Base-by-base conservation (phyloP, 1,140 invertebrate genomes). In the Penaeus japonicus region DNA sequence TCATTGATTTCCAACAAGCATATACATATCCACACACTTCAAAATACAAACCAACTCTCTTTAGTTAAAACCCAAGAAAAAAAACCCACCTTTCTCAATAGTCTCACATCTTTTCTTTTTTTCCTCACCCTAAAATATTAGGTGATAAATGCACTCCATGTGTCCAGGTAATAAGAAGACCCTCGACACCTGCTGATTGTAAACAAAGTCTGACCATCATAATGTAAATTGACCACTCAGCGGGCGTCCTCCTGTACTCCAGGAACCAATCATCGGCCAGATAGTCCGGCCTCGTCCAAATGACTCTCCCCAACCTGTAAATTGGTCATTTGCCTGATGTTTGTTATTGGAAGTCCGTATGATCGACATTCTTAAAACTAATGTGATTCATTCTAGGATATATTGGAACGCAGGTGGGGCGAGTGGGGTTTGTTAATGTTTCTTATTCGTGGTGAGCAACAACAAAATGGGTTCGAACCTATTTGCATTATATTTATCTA, bases 301-400 rank as follows among this genome's bases (percentile, higher is more conserved):
- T 88, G 87, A 88, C 81, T 77, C 87, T 88, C 81, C 35, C 59
- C 53, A 84, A 83, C 80, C 79, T 65, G 80, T 70, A 59, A 88
- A 88, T 88, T 88, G 87, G 87, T 88, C 87, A 88, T 88, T 88
- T 88, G 54, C 70, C 80, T 83, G 87, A 84, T 88, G 87, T 88
- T 88, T 88, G 87, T 88, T 88, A 88, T 88, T 88, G 87, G 87
- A 88, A 88, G 80, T 88, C 87, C 83, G 83, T 88, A 82, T 88
- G 87, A 88, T 88, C 87, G 87, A 88, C 87, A 88, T 88, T 84
- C 87, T 83, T 81, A 88, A 47, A 84, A 88, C 80, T 88, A 88
- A 88, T 88, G 87, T 79, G 65, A 62, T 88, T 88, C 87, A 88
- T 88, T 88, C 59, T 75, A 24, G 47, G 30, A 12, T 32, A 73